Conservation (phyloP, 2,888 invertebrate genomes). For the Drosophila peninsularis region DNA sequence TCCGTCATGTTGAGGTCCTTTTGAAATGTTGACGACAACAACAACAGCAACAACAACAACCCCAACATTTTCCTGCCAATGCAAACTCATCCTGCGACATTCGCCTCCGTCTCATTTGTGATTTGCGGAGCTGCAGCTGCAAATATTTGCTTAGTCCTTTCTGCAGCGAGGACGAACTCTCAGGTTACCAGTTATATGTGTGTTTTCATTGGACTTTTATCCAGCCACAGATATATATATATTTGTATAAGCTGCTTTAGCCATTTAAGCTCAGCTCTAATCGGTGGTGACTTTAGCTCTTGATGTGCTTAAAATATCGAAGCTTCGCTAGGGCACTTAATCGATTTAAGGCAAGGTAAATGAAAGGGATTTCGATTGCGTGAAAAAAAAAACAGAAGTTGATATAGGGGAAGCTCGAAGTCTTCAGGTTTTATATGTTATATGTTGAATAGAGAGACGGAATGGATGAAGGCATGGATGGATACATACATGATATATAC, state of each 20-base stretch:
- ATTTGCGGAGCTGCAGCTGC: slow-evolving; percentile 61
- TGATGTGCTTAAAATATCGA: not conserved
- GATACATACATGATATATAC: too few species aligned
- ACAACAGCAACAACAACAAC: slow-evolving; percentile 5
- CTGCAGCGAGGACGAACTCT: slow-evolving; percentile 39
- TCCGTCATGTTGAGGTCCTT: slow-evolving; percentile 73
- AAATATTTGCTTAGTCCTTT: slow-evolving; percentile 77
- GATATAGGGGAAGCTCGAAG: too few species aligned
- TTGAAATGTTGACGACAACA: slow-evolving; percentile 54
- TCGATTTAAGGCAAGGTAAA: not conserved
- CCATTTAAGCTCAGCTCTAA: slow-evolving; percentile 36
- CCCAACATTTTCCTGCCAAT: slow-evolving; percentile 25
- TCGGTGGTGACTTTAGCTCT: not conserved
- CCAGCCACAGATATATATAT: slow-evolving; percentile 21
- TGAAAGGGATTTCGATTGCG: not conserved
- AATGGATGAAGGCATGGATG: too few species aligned
- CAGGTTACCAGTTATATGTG: slow-evolving; percentile 55
- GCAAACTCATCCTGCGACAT: slow-evolving; percentile 34
- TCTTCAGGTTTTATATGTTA: too few species aligned
- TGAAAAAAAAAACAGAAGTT: not conserved
- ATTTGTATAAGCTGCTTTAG: slow-evolving; percentile 23
- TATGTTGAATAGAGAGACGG: too few species aligned
- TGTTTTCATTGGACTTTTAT: slow-evolving; percentile 58
- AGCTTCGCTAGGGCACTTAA: not conserved
- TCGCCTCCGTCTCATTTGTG: slow-evolving; percentile 58